Evolutionary conservation across 2,797 vertebrate species (phyloP), one percentile per base, ranked within the genome.

Genomic region (Sebastes itinus): DNA sequence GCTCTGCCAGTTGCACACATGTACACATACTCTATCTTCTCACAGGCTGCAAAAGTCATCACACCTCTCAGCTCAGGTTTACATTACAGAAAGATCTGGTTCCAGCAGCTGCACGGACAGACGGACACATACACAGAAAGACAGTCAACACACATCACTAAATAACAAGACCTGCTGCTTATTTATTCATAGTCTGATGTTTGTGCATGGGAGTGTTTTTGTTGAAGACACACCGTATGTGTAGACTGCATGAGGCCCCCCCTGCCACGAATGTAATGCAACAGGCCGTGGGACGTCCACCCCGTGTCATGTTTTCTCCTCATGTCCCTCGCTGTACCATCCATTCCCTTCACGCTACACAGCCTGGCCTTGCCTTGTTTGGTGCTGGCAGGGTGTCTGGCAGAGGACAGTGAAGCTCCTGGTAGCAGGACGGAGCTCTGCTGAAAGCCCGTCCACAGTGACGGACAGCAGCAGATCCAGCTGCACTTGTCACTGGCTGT

Each of bases 401-500:
- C 89, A 90, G 87, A 88, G 88, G 85, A 90, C 87, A 79, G 90
- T 56, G 85, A 82, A 88, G 89, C 87, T 89, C 87, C 82, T 80
- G 72, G 87, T 91, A 83, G 87, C 86, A 77, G 80, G 84, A 87
- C 71, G 59, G 87, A 84, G 85, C 80, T 72, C 83, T 82, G 63
- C 88, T 89, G 86, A 92, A 88, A 91, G 91, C 80, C 88, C 66
- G 78, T 79, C 87, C 72, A 63, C 71, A 14, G 78, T 96, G 96
- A 96, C 92, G 90, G 96, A 96, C 96, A 95, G 95, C 93, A 95
- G 95, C 96, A 96, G 95, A 96, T 96, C 95, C 94, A 94, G 94
- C 94, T 95, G 94, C 96, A 96, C 95, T 96, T 96, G 96, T 96
- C 95, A 94, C 94, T 94, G 94, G 91, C 94, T 94, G 94, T 96